phyloP scores from a whole-genome alignment of 2,888 invertebrate genomes.

The Tridacna gigas region DNA sequence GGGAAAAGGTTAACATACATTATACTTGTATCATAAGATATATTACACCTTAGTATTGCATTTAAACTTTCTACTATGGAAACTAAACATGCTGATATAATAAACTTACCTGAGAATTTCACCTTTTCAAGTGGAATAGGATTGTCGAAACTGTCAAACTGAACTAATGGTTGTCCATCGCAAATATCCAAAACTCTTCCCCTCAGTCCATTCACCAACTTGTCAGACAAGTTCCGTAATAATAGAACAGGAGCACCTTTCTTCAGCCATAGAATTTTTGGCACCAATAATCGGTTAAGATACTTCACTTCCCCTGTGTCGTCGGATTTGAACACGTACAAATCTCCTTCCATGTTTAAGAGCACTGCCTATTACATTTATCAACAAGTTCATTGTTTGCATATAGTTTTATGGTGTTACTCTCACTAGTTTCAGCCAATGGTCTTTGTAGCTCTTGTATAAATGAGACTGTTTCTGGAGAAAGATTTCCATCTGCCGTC shows the following conservation, averaged over 20 bases:
- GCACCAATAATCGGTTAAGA: constrained; percentile 12
- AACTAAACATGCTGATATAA: no score
- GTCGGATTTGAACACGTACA: constrained; percentile 24
- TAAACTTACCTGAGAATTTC: no score
- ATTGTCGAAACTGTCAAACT: no score
- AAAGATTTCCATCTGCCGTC: constrained; percentile 13
- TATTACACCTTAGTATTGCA: no score
- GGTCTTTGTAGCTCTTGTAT: constrained; percentile 23
- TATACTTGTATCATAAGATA: no score
- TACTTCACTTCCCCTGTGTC: constrained; percentile 36
- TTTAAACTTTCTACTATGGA: no score
- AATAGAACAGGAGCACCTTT: constrained; percentile 35
- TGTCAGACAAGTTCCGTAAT: constrained; percentile 25
- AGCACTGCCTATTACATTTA: constrained; percentile 35
- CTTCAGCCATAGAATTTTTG: constrained; percentile 37
- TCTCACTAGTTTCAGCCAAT: not conserved
- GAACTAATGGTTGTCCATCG: no score
- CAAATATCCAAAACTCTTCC: no score
- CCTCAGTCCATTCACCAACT: no score
- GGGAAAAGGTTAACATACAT: not conserved
- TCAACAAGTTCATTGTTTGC: constrained; percentile 42
- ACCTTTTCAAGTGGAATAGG: no score
- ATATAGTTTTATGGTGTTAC: constrained; percentile 39
- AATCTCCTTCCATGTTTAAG: constrained; percentile 19
- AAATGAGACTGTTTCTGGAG: not conserved